Evolutionary conservation across 2,888 invertebrate species (phyloP).

Genomic region (Heliconius aoede): DNA sequence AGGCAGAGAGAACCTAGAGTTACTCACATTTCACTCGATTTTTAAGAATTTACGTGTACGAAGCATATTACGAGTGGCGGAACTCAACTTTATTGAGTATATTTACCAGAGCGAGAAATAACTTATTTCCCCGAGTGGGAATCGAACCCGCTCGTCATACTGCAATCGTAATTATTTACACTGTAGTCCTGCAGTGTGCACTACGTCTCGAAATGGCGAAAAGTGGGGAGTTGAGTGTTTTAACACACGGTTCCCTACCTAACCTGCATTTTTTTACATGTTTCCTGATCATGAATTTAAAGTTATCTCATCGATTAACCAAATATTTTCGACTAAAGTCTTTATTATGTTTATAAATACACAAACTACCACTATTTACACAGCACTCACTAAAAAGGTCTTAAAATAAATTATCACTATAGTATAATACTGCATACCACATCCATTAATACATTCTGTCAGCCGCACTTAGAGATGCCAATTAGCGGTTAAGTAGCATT

Average conservation of each 20-base stretch:
- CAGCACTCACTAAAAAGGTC: background rate
- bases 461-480: background rate
- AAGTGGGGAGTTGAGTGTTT: background rate
- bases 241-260: background rate
- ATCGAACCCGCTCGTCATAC: too few species aligned
- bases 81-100: too few species aligned
- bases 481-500: conserved; percentile 4
- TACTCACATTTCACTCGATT: background rate
- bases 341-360: too few species aligned
- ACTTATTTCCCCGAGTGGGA: too few species aligned
- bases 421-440: conserved; percentile 52
- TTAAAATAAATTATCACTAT: conserved; percentile 46
- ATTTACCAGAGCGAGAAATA: too few species aligned
- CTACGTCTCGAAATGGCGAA: background rate
- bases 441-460: background rate
- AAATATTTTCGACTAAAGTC: too few species aligned
- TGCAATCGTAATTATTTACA: too few species aligned
- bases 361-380: background rate
- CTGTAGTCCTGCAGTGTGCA: background rate
- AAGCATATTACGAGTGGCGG: too few species aligned
- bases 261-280: background rate
- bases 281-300: background rate
- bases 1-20: background rate
- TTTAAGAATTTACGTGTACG: too few species aligned
- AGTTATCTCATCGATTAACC: background rate